phyloP scores from a whole-genome alignment of 2,888 invertebrate species.

The Trachelus stipa region DNA sequence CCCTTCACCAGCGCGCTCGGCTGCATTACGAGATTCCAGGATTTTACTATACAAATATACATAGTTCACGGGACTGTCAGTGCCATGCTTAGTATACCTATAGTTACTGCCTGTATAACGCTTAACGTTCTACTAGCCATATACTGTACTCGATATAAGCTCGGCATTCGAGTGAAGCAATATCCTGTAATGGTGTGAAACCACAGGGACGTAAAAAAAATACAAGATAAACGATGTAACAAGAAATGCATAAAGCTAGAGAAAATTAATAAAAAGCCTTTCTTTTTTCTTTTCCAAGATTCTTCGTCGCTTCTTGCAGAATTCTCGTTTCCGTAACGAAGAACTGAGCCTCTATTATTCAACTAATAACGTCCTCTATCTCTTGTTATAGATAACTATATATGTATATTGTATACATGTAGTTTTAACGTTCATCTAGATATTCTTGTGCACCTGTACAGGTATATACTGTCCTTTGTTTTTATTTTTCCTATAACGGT shows the following conservation, averaged over 20 bases:
- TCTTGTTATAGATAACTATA: not conserved
- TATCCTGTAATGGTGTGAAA: not conserved
- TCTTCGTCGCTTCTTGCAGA: not conserved
- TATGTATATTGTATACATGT: too few species aligned
- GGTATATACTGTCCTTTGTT: not conserved
- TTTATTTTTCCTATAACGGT: not conserved
- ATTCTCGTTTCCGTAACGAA: not conserved
- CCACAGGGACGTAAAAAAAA: not conserved
- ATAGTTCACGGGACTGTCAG: not conserved
- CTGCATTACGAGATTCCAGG: not conserved
- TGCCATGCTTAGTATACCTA: not conserved
- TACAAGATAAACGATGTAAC: not conserved
- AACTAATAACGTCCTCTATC: not conserved
- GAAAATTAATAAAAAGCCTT: not conserved
- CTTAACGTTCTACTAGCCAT: not conserved
- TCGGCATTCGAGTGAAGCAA: not conserved
- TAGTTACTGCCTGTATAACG: not conserved
- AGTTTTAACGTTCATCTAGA: not conserved
- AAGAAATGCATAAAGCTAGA: not conserved
- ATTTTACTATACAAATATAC: not conserved
- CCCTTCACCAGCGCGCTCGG: conserved; percentile 1
- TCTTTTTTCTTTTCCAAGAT: not conserved
- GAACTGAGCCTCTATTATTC: not conserved
- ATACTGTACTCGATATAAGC: too few species aligned
- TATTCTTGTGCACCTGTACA: not conserved